Conservation (phyloP, 2,888 invertebrate genomes). For the Chrysina gloriosa region DNA sequence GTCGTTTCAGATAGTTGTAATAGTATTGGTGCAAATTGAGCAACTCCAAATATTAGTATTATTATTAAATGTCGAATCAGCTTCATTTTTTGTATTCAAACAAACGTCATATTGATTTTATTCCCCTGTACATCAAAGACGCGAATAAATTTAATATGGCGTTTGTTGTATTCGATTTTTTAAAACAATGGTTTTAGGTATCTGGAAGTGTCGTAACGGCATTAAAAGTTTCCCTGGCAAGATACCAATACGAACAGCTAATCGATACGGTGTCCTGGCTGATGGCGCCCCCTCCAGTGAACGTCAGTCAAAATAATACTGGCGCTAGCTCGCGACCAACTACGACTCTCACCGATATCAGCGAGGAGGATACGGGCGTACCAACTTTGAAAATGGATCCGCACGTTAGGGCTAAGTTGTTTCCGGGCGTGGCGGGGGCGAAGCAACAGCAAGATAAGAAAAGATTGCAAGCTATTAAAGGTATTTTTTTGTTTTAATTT, state of each 20-base stretch:
- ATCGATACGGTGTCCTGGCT: constrained; percentile 74
- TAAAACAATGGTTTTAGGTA: constrained; percentile 67
- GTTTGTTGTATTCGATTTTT: no score
- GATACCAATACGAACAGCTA: constrained; percentile 91
- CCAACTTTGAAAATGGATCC: constrained; percentile 73
- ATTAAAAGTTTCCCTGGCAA: constrained; percentile 85
- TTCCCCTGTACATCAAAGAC: no score
- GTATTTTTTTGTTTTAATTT: constrained; percentile 33
- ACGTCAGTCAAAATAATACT: constrained; percentile 58
- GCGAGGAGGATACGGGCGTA: constrained; percentile 66
- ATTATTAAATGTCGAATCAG: no score
- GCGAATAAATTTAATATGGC: no score
- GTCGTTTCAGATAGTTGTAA: no score
- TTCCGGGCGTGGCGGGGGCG: constrained; percentile 55
- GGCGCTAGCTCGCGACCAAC: constrained; percentile 45
- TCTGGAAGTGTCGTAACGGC: constrained; percentile 85
- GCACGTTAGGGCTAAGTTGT: constrained; percentile 70
- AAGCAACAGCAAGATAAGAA: constrained; percentile 41
- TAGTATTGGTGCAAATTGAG: no score
- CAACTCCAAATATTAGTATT: no score
- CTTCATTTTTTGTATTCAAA: no score
- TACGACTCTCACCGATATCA: constrained; percentile 59
- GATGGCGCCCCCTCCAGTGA: constrained; percentile 58
- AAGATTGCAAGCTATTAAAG: constrained; percentile 51
- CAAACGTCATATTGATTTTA: no score